phyloP scores from a whole-genome alignment of 2,113 vertebrate genomes.

The Phocoena phocoena region DNA sequence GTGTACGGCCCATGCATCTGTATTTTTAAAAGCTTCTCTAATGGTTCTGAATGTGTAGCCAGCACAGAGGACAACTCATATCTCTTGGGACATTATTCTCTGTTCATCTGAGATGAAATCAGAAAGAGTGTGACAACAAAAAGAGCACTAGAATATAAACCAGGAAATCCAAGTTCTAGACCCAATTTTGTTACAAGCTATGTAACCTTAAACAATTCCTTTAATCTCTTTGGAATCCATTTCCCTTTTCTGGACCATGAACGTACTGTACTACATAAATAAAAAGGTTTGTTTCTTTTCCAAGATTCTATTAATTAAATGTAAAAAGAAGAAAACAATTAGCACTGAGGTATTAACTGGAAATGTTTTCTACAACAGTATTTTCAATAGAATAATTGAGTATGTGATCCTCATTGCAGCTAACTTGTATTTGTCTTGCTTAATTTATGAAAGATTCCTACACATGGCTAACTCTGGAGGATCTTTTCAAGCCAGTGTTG shows the following conservation, averaged over 20 bases:
- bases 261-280: background rate
- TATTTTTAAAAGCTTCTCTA: background rate
- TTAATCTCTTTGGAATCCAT: background rate
- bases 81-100: background rate
- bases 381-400: background rate
- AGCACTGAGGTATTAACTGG: background rate
- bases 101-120: background rate
- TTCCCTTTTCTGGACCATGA: constrained; percentile 6
- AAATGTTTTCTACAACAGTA: background rate
- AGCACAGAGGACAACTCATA: background rate
- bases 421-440: background rate
- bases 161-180: background rate
- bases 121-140: background rate
- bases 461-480: background rate
- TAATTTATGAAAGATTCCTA: background rate
- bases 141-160: background rate
- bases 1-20: background rate
- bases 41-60: background rate
- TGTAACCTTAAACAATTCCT: background rate
- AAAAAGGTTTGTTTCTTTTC: background rate
- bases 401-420: background rate
- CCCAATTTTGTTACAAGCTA: background rate
- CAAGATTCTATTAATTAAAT: background rate
- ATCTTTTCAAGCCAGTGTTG: background rate
- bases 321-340: constrained; percentile 6